Evolutionary conservation across 1,140 invertebrate genomes (phyloP).

Genomic region (Nasonia longicornis): DNA sequence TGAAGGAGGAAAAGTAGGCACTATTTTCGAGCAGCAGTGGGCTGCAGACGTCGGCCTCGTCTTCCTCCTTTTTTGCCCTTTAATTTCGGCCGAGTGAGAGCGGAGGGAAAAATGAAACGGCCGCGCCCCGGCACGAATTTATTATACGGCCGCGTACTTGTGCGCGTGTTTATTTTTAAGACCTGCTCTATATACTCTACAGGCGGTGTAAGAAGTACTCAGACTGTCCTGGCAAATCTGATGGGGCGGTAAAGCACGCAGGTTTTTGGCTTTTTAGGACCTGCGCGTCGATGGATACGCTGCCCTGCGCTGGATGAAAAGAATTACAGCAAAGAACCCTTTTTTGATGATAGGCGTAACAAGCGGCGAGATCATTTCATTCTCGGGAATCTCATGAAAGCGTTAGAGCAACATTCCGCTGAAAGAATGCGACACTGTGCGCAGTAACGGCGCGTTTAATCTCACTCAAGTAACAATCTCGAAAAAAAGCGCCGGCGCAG

Average conservation of each 20-base stretch:
- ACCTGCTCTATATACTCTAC: too few species aligned
- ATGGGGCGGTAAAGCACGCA: too few species aligned
- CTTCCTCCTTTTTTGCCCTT: constrained; percentile 12
- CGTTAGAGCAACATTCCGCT: background rate
- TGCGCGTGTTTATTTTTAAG: too few species aligned
- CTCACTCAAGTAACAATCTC: background rate
- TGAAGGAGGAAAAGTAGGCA: constrained; percentile 12
- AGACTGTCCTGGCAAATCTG: too few species aligned
- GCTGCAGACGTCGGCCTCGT: constrained; percentile 14
- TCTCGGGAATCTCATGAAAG: background rate
- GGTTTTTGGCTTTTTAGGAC: too few species aligned
- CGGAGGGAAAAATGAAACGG: constrained; percentile 24
- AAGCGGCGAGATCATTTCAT: background rate
- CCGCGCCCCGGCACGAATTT: background rate
- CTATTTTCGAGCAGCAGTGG: constrained; percentile 12
- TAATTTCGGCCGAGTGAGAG: constrained; percentile 28
- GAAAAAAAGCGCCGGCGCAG: background rate
- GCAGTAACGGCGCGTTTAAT: background rate
- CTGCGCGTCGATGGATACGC: too few species aligned
- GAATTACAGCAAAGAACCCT: too few species aligned
- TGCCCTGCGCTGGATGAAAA: too few species aligned
- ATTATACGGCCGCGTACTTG: background rate
- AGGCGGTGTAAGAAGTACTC: too few species aligned
- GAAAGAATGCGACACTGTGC: too few species aligned
- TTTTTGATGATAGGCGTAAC: background rate